Evolutionary conservation across 2,888 invertebrate species (phyloP).

Genomic region (Dione vanillae): DNA sequence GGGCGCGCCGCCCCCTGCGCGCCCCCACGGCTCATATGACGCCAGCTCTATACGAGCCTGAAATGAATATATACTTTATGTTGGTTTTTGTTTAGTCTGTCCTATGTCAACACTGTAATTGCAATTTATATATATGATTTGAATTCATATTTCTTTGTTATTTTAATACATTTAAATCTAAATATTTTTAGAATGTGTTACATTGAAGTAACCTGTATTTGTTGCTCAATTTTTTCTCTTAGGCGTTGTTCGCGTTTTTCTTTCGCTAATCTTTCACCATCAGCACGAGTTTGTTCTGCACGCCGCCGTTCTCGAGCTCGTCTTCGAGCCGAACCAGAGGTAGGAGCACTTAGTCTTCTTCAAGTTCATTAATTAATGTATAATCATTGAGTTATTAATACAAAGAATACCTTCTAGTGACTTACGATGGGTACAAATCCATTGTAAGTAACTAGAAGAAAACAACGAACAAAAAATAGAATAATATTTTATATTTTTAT

Average conservation of each 20-base stretch:
- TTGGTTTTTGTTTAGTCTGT: not conserved
- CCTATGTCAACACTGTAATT: not conserved
- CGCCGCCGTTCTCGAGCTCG: constrained; percentile 64
- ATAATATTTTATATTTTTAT: not conserved
- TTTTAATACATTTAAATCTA: too few relatives aligned
- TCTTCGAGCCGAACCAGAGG: constrained; percentile 72
- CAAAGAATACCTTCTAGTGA: not conserved
- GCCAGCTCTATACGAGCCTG: constrained; percentile 88
- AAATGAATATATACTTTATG: not conserved
- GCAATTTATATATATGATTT: too few relatives aligned
- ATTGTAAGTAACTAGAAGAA: too few relatives aligned
- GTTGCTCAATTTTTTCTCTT: constrained; percentile 64
- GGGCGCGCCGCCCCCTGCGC: constrained; percentile 90
- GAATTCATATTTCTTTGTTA: too few relatives aligned
- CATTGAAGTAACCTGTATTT: constrained; percentile 60
- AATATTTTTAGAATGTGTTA: not conserved
- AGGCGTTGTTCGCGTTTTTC: constrained; percentile 61
- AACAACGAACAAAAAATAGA: too few relatives aligned
- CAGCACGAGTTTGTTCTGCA: constrained; percentile 67
- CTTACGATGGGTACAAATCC: too few relatives aligned
- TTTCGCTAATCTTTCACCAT: constrained; percentile 70
- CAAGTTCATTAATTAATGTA: constrained; percentile 12
- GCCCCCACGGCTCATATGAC: constrained; percentile 91
- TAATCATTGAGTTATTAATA: not conserved
- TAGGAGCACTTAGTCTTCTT: constrained; percentile 71